Evolutionary conservation across 2,113 vertebrate genomes (phyloP), one percentile per base, ranked within the genome.

Genomic region (Callorhinus ursinus): DNA sequence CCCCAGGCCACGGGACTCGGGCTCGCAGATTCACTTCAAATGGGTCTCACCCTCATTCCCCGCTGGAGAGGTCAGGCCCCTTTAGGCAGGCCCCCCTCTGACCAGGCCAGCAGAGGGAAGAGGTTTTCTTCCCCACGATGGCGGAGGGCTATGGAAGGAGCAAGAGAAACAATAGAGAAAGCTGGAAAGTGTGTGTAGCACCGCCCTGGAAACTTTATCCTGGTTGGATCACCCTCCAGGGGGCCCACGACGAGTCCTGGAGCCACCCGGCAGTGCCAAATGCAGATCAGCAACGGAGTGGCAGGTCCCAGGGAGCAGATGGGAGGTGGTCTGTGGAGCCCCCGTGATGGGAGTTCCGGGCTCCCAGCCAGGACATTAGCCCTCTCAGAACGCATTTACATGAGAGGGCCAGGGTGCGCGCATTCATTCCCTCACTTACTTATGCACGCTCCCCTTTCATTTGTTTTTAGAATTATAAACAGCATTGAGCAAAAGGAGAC

Each of bases 301-400:
- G 26, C n/a, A 8, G 49, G 6, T 18, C 36, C 24, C 51, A 10
- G 24, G 14, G 16, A 31, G 21, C 28, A 4, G 22, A 3, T 0
- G 21, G 15, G 53, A 65, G 36, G 31, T 0, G 7, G 21, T 59
- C 84, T 28, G 26, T 26, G 6, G 7, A 6, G 6, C 12, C 33
- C 0, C 61, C 0, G 0, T 1, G 49, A 15, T 4, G 36, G 24
- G 33, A 1, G 13, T 33, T 51, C 15, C 1, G 42, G 28, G 39
- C 49, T 63, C 49, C 42, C 33, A 5, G 26, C n/a, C 0, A 3
- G 28, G 65, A n/a, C 5, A 0, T 11, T 1, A 18, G 71, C 13
- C 49, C 28, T 49, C 53, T 33, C 5, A 16, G 39, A 26, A 51
- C 8, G 1, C 1, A 0, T 11, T 42, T 28, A 5, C 2, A 0